Base-by-base conservation (phyloP, 2,797 vertebrate species). In the Falco columbarius region DNA sequence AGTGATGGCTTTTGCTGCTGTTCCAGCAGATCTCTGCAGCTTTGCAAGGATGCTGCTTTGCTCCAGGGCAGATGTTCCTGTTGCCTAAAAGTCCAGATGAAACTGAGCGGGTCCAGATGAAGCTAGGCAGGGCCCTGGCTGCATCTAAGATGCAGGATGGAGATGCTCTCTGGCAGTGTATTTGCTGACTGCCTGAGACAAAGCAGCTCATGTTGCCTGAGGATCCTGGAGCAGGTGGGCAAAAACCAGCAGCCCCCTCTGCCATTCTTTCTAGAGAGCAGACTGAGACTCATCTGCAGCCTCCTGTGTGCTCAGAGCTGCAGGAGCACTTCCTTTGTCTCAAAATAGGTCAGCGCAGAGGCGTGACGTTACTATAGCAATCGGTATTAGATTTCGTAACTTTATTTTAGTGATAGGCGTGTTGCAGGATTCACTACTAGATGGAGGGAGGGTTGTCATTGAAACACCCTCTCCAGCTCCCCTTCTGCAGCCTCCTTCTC, bases 321-420 rank as follows among this genome's bases (percentile, higher is more conserved):
- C 4, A 0, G 92, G 75, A 95, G 73, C 46, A 52, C 61, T 87
- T 86, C 82, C 93, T 95, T 96, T 95, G 94, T 96, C 93, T 92
- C 77, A 73, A 96, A 96, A 54, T 97, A 93, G 96, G 97, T 96
- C 95, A 97, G 86, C 19, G 10, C 7, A 30, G 89, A 95, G 95
- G 93, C 67, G 32, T 87, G 94, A 89, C 4, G 93, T 95, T 97
- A 83, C 97, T 90, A 96, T 96, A 88, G 97, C 94, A 65, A 97
- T 96, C 12, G 51, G 62, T 30, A 59, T 40, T 42, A 63, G 49
- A 94, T 96, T 96, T 96, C 94, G 87, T 89, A 91, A 95, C 90
- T 96, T 94, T 93, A 51, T 67, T 65, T 67, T 76, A n/a, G 83
- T 1, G 5, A 90, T 40, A 44, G 80, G 90, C 0, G 10, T 47